Evolutionary conservation across 2,888 invertebrate species (phyloP).

Genomic region (Flabesymbios commensalis): DNA sequence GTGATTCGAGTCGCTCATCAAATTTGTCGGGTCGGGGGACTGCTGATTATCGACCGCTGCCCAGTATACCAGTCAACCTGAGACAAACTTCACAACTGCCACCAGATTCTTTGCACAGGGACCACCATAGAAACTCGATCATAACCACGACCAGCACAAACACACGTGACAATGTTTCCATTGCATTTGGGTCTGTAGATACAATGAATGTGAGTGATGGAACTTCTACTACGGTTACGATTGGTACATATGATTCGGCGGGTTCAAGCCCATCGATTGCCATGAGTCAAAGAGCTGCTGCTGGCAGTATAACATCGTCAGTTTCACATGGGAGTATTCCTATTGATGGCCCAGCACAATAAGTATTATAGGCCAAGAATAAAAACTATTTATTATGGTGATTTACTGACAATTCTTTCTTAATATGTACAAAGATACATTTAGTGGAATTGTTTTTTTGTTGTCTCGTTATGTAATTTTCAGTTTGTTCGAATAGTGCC

Average conservation of each 20-base stretch:
- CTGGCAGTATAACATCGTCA: conserved; percentile 66
- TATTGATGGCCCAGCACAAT: too few species aligned
- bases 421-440: too few species aligned
- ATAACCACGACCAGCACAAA: conserved; percentile 54
- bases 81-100: conserved; percentile 20
- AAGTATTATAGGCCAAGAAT: too few species aligned
- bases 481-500: too few species aligned
- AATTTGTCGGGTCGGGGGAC: conserved; percentile 12
- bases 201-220: conserved; percentile 61
- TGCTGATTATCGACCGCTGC: conserved; percentile 49
- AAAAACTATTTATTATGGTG: too few species aligned
- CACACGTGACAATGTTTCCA: conserved; percentile 49
- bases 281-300: conserved; percentile 65
- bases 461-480: too few species aligned
- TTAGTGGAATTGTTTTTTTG: too few species aligned
- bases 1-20: conserved; percentile 6
- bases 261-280: conserved; percentile 64
- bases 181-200: conserved; percentile 66
- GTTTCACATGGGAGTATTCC: conserved; percentile 40
- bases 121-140: conserved; percentile 44
- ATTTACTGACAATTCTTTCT: too few species aligned
- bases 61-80: conserved; percentile 45
- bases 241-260: conserved; percentile 65
- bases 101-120: conserved; percentile 3
- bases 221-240: conserved; percentile 65